Base-by-base conservation (phyloP, 2,113 vertebrate genomes). In the Ctenodactylus gundi region DNA sequence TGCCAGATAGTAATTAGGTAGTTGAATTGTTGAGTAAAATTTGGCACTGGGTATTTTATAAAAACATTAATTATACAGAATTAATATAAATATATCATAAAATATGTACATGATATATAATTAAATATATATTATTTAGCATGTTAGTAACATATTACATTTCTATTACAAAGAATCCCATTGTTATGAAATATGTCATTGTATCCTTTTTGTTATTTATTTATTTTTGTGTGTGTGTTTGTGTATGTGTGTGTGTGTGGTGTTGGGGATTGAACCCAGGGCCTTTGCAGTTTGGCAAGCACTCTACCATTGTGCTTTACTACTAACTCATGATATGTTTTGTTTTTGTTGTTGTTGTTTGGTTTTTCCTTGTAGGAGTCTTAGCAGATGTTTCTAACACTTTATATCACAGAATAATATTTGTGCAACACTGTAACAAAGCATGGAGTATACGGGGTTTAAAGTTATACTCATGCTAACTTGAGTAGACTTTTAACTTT, bases 1-100 rank as follows among this genome's bases (percentile, higher is more conserved):
- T 93, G 34, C 3, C 68, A 62, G 86, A 7, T 58, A 46, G 7
- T 58, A 20, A 10, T 36, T 58, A 17, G 20, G 36, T 81, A 49
- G 29, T 65, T 81, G 46, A 88, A 39, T 44, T 11, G 86, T 81
- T 77, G 94, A 53, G 39, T 82, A 68, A 92, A 86, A 83, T 73
- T 57, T 44, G 4, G 1, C 34, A 53, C 36, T 92, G n/a, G 0
- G 6, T 83, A 36, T 77, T 83, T 88, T 67, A 60, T 87, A 31
- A 92, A 81, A 75, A 80, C n/a, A 46, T 77, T 77, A 55, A 75
- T n/a, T 34, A 21, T 51, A 46, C 23, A 6, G 10, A 85, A 87
- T 67, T 55, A 39, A 2, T 44, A 41, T 77, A 1, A 49, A 44
- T 36, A 44, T 44, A 90, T 72, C 2, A 72, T n/a, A n/a, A n/a